Conservation (phyloP, 2,113 vertebrate genomes). For the Guaruba guarouba region DNA sequence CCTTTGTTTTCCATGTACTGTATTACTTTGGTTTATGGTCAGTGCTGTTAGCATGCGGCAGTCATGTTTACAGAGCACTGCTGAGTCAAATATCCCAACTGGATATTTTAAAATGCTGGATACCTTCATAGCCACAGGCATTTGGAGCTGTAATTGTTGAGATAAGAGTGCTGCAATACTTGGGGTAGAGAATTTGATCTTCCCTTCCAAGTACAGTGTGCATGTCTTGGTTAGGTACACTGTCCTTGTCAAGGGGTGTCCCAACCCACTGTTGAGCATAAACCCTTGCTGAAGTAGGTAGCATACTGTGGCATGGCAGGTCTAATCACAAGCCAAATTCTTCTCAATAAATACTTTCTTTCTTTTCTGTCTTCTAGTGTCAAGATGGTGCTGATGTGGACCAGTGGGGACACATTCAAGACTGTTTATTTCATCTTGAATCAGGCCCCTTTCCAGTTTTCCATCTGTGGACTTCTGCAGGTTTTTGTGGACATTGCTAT, state of each 20-base stretch:
- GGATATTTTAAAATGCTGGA: not conserved
- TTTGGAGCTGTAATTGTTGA: not conserved
- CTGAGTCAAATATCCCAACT: not conserved
- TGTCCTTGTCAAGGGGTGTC: not conserved
- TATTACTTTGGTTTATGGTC: not conserved
- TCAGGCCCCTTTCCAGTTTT: constrained; percentile 93
- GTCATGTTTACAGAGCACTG: not conserved
- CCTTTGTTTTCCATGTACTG: not conserved
- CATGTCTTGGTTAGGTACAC: accelerated
- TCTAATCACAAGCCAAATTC: not conserved
- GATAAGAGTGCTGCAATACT: not conserved
- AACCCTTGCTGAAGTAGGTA: not conserved
- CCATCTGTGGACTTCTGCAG: constrained; percentile 91
- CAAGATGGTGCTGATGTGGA: constrained; percentile 99
- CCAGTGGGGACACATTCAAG: constrained; percentile 96
- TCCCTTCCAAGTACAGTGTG: not conserved
- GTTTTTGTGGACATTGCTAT: constrained; percentile 92
- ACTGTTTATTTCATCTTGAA: constrained; percentile 94
- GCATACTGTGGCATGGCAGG: not conserved
- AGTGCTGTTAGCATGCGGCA: not conserved
- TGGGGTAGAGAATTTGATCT: not conserved
- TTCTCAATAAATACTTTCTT: not conserved
- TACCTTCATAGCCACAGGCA: not conserved
- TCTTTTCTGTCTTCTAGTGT: constrained; percentile 74
- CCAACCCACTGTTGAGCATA: not conserved